Percentiles rank a stretch among this genome's conserved stretches.
Evolutionary conservation across 1,140 invertebrate genomes (phyloP).

Genomic region (Mycetomoellerius zeteki): DNA sequence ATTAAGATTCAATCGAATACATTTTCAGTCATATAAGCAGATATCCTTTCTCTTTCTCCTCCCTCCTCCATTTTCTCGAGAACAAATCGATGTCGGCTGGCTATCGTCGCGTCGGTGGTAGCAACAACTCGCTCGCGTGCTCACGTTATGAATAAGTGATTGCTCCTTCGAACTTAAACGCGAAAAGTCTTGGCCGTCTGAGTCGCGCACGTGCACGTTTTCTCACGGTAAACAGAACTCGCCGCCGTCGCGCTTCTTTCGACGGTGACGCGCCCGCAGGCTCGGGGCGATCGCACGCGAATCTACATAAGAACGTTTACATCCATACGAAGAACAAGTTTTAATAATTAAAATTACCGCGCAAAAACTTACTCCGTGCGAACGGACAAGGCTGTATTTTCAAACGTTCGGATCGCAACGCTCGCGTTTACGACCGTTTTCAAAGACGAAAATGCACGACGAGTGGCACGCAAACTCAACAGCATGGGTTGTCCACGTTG

Average conservation of each 20-base stretch:
- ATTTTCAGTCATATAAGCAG: not conserved
- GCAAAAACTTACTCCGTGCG: not conserved
- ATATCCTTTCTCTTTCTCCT: not conserved
- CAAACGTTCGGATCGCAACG: not conserved
- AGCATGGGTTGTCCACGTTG: constrained; percentile 21
- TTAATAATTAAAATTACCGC: constrained; percentile 8
- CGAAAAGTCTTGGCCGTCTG: constrained; percentile 67
- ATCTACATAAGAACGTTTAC: not conserved
- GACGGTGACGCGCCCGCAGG: not conserved
- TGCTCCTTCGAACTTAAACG: constrained; percentile 63
- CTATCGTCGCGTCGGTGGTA: constrained; percentile 17
- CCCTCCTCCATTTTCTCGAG: constrained; percentile 25
- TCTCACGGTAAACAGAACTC: constrained; percentile 63
- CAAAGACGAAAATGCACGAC: not conserved
- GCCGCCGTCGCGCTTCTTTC: constrained; percentile 8
- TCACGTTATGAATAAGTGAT: constrained; percentile 73
- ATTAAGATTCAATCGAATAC: constrained; percentile 8
- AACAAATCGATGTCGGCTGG: constrained; percentile 38
- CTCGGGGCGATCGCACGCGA: not conserved
- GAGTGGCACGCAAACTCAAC: constrained; percentile 2
- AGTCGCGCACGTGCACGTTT: constrained; percentile 60
- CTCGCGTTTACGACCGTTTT: not conserved
- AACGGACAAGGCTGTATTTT: not conserved
- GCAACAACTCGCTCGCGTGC: constrained; percentile 65
- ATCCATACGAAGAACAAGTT: not conserved